phyloP scores from a whole-genome alignment of 2,888 invertebrate genomes.

The Octodonta nipae region DNA sequence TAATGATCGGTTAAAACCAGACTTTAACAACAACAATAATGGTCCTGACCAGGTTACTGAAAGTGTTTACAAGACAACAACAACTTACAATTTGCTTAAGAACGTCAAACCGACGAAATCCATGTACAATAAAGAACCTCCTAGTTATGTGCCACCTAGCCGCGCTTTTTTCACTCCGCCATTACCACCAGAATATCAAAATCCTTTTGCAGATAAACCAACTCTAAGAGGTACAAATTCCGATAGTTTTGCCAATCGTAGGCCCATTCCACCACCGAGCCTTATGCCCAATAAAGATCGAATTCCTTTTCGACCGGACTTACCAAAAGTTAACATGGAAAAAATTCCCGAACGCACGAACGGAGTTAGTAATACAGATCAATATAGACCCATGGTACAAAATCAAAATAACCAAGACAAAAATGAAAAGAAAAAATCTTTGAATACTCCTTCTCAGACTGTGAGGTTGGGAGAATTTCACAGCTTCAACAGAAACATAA shows the following conservation, averaged over 20 bases:
- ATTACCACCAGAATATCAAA: conserved; percentile 67
- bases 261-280: conserved; percentile 73
- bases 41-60: conserved; percentile 28
- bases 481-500: conserved; percentile 27
- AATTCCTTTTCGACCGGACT: conserved; percentile 65
- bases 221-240: conserved; percentile 57
- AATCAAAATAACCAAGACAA: conserved; percentile 13
- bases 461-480: conserved; percentile 34
- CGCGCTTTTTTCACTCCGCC: conserved; percentile 66
- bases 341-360: conserved; percentile 19
- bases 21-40: conserved; percentile 19
- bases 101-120: conserved; percentile 48
- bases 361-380: conserved; percentile 11
- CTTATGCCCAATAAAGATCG: conserved; percentile 65
- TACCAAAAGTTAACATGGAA: conserved; percentile 34
- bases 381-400: conserved; percentile 10
- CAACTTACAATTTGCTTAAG: conserved; percentile 44
- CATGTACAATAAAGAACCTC: conserved; percentile 54
- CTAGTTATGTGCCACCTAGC: conserved; percentile 72
- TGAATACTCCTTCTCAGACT: conserved; percentile 63
- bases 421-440: conserved; percentile 53
- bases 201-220: conserved; percentile 81
- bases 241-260: conserved; percentile 53
- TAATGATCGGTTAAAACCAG: conserved; percentile 34
- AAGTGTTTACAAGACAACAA: conserved; percentile 30